Evolutionary conservation across 2,797 vertebrate genomes (phyloP), one percentile per base, ranked within the genome.

Genomic region (Antennarius maculatus): DNA sequence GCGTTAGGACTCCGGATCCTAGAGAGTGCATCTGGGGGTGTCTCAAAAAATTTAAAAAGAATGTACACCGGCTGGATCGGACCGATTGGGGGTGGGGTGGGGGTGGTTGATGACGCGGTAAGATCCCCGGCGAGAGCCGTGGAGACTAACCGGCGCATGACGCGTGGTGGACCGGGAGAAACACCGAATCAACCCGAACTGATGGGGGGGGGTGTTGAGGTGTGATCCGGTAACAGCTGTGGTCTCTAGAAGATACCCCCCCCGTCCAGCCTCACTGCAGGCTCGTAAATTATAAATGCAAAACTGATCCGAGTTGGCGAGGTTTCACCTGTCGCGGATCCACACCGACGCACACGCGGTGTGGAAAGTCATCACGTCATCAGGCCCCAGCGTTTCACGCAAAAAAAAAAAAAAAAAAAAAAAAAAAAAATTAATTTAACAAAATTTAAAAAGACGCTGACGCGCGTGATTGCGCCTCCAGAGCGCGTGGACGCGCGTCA

Each of bases 261-360:
- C 61, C 58, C 70, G 55, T 69, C n/a, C 69, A 55, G 66, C 55
- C 49, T 15, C 72, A 82, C 85, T 82, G 83, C 84, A 23, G 59
- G 74, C 54, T 72, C 27, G 71, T 91, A 31, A 84, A 91, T 92
- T 86, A 91, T 89, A 73, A 77, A 92, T 80, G 78, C 56, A 43
- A 60, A 71, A 67, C 73, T 74, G 69, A 76, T 66, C 42, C 0
- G 71, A 80, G 71, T 86, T 86, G 45, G 67, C 6, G 71, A 50
- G 8, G 80, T 76, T 86, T 23, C 73, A 76, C 75, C 81, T 72
- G 66, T 85, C 73, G 58, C 67, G 41, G 50, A 58, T 49, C 52
- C 0, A 17, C 39, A 34, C 3, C 5, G 8, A 39, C 41, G 2
- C 18, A 28, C 18, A 2, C 61, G 31, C 31, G 23, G 23, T 23